Evolutionary conservation across 2,797 vertebrate genomes (phyloP), one percentile per base, ranked within the genome.

Genomic region (Emydoidea blandingii): DNA sequence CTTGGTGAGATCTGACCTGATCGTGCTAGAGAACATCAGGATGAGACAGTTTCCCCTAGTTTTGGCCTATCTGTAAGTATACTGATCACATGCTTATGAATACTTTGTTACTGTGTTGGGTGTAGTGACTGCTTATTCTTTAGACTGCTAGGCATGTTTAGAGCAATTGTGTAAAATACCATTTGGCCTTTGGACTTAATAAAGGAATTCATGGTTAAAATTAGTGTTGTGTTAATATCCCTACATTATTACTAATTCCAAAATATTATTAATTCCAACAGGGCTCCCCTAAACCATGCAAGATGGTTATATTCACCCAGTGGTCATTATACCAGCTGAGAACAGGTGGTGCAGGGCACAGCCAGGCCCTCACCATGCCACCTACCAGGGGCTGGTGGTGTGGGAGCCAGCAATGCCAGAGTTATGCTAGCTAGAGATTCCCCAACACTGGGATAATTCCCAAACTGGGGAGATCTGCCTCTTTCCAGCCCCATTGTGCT

Each of bases 401-500:
- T 41, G 37, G n/a, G 18, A 37, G n/a, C n/a, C n/a, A 72, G 19
- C 68, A 72, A 41, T 72, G 68, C n/a, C 68, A 72, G n/a, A 97
- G 82, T 81, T 89, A 92, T 78, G 53, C 47, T 50, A 87, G 12
- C 92, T 90, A 53, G 86, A 94, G 92, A 95, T 95, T 97, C 96
- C 92, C 79, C 88, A 97, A 90, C 83, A 89, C 96, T 2, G 3
- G 88, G 84, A 90, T 90, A 54, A 95, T 89, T 34, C 68, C 65
- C 94, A 25, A 0, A 29, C 91, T 87, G 88, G 94, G 91, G 96
- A 95, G 88, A 96, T 91, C 88, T 79, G 79, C 94, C 91, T 94
- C 56, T 1, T 84, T 93, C 88, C 94, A 79, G 88, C 90, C 74
- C 92, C 62, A 95, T 96, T 97, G 96, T 97, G 96, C 88, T 95